Percentiles rank a stretch among this genome's conserved stretches.
Conservation (phyloP, 2,797 vertebrate species). For the Schizopygopsis pylzovi region DNA sequence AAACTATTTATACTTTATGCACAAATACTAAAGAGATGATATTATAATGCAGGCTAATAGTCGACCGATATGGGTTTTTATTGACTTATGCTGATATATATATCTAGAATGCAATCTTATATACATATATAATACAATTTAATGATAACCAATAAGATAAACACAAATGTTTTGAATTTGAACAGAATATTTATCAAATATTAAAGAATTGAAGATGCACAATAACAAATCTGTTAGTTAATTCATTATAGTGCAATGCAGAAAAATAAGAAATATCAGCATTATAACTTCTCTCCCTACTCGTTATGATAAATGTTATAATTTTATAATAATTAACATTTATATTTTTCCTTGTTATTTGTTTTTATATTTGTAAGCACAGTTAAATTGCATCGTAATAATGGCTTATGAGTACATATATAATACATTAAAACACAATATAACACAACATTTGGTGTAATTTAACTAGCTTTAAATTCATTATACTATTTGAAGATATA, state of each 20-base stretch:
- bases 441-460: not conserved
- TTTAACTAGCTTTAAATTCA: not conserved
- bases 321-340: not conserved
- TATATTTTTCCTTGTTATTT: not conserved
- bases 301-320: not conserved
- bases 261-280: not conserved
- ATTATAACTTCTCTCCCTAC: not conserved
- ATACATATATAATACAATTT: no score
- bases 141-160: not conserved
- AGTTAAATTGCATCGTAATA: not conserved
- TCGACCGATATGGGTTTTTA: no score
- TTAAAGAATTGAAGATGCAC: not conserved
- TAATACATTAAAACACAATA: not conserved
- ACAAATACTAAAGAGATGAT: not conserved
- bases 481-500: not conserved
- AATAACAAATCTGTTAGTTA: not conserved
- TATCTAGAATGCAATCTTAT: no score
- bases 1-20: not conserved
- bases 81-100: no score
- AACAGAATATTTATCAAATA: not conserved
- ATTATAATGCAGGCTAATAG: not conserved
- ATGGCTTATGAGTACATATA: not conserved
- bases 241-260: not conserved
- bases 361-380: not conserved
- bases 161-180: not conserved